These are phyloP conservation scores for Phoebastria nigripes DNA, from an alignment of 2,797 vertebrate species.

Conservation along the genomic window DNA sequence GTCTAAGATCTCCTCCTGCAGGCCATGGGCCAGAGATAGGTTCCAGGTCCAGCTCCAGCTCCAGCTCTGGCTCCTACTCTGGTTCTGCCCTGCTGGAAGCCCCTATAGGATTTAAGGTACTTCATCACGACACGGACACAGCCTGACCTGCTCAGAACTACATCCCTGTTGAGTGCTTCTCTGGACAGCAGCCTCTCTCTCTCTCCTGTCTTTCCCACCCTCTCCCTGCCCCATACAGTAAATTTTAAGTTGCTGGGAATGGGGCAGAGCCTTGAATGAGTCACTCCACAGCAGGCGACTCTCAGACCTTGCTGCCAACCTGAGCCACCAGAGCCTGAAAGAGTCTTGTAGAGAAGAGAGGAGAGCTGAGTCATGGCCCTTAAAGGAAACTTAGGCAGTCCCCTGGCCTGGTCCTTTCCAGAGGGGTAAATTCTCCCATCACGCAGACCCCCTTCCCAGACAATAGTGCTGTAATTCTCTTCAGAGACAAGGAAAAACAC, in stretches of 20 bases:
- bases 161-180: background rate
- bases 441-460: background rate
- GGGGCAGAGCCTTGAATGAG: background rate
- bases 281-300: background rate
- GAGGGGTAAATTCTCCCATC: background rate
- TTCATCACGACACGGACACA: accelerated
- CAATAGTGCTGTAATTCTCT: background rate
- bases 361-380: background rate
- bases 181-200: background rate
- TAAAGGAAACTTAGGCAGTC: accelerated
- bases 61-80: background rate
- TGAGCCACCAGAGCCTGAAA: background rate
- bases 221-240: background rate
- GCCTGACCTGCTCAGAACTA: background rate
- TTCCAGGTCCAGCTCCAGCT: background rate
- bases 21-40: background rate
- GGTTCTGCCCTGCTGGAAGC: background rate
- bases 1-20: background rate
- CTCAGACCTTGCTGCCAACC: background rate
- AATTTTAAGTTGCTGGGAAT: background rate
- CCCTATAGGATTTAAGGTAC: background rate
- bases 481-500: background rate
- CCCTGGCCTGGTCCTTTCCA: background rate
- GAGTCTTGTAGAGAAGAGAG: background rate
- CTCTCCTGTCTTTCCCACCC: background rate